These are phyloP conservation scores for Nezara viridula DNA, from an alignment of 2,888 invertebrate species.

Conservation along the genomic window DNA sequence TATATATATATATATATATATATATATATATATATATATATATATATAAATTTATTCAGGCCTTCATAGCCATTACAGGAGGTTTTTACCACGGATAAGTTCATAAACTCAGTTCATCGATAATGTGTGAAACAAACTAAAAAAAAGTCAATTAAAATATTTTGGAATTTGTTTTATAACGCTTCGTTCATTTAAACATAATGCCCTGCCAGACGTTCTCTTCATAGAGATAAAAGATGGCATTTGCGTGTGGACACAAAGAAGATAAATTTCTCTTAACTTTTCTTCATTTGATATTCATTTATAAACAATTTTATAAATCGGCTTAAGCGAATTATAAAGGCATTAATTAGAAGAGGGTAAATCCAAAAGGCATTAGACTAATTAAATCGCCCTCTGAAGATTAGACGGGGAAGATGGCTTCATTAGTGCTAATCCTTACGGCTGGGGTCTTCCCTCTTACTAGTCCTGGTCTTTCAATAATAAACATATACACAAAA, in stretches of 20 bases:
- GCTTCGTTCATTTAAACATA: too few species aligned
- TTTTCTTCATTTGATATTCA: not conserved
- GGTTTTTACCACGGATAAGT: too few species aligned
- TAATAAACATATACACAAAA: not conserved
- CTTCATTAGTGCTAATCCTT: slow-evolving; percentile 32
- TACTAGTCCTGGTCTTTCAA: not conserved
- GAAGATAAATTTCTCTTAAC: not conserved
- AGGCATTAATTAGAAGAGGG: slow-evolving; percentile 25
- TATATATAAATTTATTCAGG: too few species aligned
- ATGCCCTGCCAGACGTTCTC: too few species aligned
- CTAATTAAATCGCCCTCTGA: slow-evolving; percentile 25
- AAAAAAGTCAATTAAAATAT: too few species aligned
- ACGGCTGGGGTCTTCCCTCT: not conserved
- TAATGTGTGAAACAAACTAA: too few species aligned
- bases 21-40: too few species aligned
- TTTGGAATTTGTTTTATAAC: too few species aligned
- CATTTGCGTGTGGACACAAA: not conserved
- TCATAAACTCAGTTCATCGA: too few species aligned
- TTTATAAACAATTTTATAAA: slow-evolving; percentile 39
- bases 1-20: too few species aligned
- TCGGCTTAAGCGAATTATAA: slow-evolving; percentile 39
- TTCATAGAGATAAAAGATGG: not conserved
- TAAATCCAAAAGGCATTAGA: slow-evolving; percentile 41
- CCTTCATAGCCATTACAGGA: too few species aligned
- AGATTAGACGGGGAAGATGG: slow-evolving; percentile 31